Percentiles rank a stretch among this genome's conserved stretches.
These are phyloP conservation scores for Toxotes chatareus DNA, from an alignment of 2,113 vertebrate species.

Conservation along the genomic window DNA sequence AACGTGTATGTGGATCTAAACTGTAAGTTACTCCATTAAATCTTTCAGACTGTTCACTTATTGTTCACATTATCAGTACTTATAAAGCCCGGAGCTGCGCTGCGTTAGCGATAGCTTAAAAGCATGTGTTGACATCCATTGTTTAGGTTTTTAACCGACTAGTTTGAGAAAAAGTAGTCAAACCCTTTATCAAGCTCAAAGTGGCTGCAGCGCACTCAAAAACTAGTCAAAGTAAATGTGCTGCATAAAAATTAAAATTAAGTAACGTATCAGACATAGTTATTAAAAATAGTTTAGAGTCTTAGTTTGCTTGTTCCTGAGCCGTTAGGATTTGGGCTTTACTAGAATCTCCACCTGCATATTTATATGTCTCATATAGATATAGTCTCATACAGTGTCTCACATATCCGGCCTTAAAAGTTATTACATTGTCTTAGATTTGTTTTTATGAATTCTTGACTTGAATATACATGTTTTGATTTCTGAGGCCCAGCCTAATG, in stretches of 20 bases:
- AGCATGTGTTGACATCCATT: background rate
- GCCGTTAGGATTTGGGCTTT: background rate
- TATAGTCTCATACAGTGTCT: background rate
- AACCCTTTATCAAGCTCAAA: background rate
- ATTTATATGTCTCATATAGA: background rate
- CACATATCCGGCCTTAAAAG: too few relatives aligned
- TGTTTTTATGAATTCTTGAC: too few relatives aligned
- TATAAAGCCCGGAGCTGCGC: background rate
- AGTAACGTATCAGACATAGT: background rate
- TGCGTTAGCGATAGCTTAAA: too few relatives aligned
- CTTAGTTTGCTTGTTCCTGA: background rate
- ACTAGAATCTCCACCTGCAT: background rate
- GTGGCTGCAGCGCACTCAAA: background rate
- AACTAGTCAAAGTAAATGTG: background rate
- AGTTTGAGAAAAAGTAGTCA: background rate
- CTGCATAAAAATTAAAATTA: background rate
- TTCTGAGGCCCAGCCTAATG: too few relatives aligned
- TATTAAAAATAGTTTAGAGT: background rate
- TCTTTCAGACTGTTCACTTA: background rate
- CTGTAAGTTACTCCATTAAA: slow-evolving; percentile 38
- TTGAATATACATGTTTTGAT: too few relatives aligned
- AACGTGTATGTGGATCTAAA: slow-evolving; percentile 12
- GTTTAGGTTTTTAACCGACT: background rate
- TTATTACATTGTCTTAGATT: too few relatives aligned
- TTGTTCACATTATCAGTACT: background rate